Conservation (phyloP, 1,140 invertebrate species). For the Nasonia longicornis region DNA sequence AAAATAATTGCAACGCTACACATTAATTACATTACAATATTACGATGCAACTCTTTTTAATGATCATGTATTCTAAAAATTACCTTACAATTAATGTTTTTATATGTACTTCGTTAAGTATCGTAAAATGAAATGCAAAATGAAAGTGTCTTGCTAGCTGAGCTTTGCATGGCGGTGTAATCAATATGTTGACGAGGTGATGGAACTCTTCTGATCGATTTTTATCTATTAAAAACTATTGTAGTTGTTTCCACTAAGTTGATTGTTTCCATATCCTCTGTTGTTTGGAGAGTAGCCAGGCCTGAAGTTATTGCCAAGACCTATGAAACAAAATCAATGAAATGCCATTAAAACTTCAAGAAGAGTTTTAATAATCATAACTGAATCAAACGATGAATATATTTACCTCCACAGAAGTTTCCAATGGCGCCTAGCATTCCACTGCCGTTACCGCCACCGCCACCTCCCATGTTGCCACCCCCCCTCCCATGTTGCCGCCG, state of each 20-base stretch:
- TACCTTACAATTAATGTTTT: conserved; percentile 35
- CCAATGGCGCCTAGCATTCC: conserved; percentile 66
- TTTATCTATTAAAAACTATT: conserved; percentile 65
- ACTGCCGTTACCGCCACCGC: conserved; percentile 58
- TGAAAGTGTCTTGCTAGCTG: conserved; percentile 17
- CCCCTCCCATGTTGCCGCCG: conserved; percentile 58
- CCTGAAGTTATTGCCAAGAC: conserved; percentile 67
- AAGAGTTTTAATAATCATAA: conserved; percentile 34
- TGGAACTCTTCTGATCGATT: not conserved
- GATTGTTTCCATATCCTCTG: conserved; percentile 64
- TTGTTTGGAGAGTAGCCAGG: conserved; percentile 65
- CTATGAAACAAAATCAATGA: conserved; percentile 50
- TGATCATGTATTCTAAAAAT: conserved; percentile 35
- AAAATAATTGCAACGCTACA: not conserved
- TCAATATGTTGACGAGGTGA: not conserved
- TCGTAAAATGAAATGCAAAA: conserved; percentile 43
- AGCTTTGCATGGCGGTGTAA: conserved; percentile 13
- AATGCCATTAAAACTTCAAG: not conserved
- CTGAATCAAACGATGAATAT: not conserved
- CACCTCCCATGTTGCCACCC: conserved; percentile 58
- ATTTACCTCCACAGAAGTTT: conserved; percentile 48
- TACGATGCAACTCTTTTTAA: conserved; percentile 15
- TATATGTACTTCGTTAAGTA: conserved; percentile 39
- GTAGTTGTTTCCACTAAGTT: conserved; percentile 68
- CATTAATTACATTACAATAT: conserved; percentile 10